Conservation (phyloP, 2,113 vertebrate genomes). For the Psephotus haematonotus region DNA sequence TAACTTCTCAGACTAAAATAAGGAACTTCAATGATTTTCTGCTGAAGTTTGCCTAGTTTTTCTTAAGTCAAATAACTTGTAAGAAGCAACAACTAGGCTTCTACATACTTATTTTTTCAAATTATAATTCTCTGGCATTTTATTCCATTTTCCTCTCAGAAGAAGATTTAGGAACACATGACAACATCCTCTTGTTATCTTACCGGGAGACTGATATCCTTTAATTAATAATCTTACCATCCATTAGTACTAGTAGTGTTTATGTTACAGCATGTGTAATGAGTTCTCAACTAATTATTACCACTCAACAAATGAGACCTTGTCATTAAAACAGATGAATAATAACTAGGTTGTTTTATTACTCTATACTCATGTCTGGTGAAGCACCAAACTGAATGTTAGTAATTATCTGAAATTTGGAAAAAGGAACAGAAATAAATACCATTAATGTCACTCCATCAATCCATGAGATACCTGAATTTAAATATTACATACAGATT, state of each 20-base stretch:
- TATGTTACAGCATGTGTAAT: background rate
- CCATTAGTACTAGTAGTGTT: conserved; percentile 43
- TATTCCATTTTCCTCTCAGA: background rate
- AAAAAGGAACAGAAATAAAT: background rate
- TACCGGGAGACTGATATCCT: background rate
- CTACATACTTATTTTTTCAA: background rate
- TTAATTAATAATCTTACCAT: conserved; percentile 28
- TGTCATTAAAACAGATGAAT: background rate
- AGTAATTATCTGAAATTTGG: background rate
- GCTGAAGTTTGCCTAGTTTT: background rate
- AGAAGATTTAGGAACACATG: background rate
- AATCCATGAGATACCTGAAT: background rate
- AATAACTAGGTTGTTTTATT: background rate
- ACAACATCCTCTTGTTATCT: conserved; percentile 42
- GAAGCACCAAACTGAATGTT: background rate
- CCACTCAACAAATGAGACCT: background rate
- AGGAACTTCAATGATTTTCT: background rate
- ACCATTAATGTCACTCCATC: background rate
- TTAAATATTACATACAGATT: background rate
- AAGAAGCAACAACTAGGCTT: background rate
- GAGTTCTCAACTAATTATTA: conserved; percentile 14
- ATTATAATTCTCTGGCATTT: background rate
- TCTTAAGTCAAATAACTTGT: background rate
- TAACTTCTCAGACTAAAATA: conserved; percentile 37
- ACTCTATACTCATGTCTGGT: fast-evolving